Percentiles rank a stretch among this genome's conserved stretches.
Conservation (phyloP, 2,113 vertebrate genomes). For the Deroptyus accipitrinus region DNA sequence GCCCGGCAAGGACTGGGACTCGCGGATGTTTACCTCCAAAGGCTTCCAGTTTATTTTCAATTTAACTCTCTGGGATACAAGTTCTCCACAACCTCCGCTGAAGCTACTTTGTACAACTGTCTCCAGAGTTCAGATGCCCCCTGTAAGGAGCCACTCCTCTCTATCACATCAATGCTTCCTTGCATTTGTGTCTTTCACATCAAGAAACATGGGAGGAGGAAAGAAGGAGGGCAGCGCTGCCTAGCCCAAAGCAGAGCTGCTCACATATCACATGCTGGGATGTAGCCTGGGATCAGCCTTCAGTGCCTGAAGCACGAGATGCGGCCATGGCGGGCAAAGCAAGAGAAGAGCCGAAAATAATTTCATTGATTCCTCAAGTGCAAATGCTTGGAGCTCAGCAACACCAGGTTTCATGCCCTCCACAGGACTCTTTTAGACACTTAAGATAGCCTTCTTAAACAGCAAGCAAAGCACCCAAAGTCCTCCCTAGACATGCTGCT, state of each 20-base stretch:
- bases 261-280: accelerated
- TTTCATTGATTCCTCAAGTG: background rate
- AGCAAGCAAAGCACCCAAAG: background rate
- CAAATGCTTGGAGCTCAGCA: background rate
- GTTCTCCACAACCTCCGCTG: background rate
- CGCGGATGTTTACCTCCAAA: background rate
- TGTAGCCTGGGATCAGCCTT: background rate
- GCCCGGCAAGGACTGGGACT: background rate
- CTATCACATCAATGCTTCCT: background rate
- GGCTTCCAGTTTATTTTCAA: background rate
- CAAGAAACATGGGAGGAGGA: background rate
- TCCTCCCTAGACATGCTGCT: background rate
- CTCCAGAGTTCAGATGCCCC: background rate
- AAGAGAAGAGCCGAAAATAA: background rate
- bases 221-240: background rate
- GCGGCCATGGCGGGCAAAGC: background rate
- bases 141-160: background rate
- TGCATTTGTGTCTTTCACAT: background rate
- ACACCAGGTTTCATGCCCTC: background rate
- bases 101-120: background rate
- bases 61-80: background rate
- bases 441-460: background rate
- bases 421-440: background rate
- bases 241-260: background rate
- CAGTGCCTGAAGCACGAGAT: background rate